These are phyloP conservation scores for Pemphigus obesinymphae DNA, from an alignment of 1,140 invertebrate genomes.

Conservation along the genomic window DNA sequence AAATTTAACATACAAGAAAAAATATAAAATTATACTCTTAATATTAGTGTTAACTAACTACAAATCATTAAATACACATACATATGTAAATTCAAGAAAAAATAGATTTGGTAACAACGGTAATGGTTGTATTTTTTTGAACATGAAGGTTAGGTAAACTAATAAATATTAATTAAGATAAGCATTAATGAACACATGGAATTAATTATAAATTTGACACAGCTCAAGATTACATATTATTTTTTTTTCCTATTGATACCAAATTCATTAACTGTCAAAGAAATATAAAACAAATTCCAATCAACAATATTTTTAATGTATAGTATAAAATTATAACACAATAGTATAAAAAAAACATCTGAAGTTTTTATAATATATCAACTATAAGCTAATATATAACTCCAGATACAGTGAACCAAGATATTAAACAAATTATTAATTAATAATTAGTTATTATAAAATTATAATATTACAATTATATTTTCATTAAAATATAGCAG, in stretches of 20 bases:
- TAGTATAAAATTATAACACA: neutral
- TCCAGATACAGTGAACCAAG: too few species aligned
- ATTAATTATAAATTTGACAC: constrained; percentile 22
- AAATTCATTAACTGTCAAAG: constrained; percentile 1
- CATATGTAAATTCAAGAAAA: neutral
- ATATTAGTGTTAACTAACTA: neutral
- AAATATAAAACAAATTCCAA: neutral
- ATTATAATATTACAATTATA: neutral
- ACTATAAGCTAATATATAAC: too few species aligned
- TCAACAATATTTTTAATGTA: too few species aligned
- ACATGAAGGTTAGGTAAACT: neutral
- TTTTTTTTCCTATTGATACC: neutral
- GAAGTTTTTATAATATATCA: neutral
- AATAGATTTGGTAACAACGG: constrained; percentile 35
- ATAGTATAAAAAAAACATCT: neutral
- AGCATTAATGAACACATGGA: constrained; percentile 38
- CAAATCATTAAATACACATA: neutral
- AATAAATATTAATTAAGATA: neutral
- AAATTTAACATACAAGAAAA: neutral
- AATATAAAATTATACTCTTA: neutral
- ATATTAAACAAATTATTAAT: neutral
- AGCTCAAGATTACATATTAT: constrained; percentile 1
- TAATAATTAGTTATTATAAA: too few species aligned
- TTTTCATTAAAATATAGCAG: constrained; percentile 13
- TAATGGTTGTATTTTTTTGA: constrained; percentile 21